These are phyloP conservation scores for Sinodicranocentrus sp. DNA, from an alignment of 2,888 invertebrate genomes.

Conservation along the genomic window DNA sequence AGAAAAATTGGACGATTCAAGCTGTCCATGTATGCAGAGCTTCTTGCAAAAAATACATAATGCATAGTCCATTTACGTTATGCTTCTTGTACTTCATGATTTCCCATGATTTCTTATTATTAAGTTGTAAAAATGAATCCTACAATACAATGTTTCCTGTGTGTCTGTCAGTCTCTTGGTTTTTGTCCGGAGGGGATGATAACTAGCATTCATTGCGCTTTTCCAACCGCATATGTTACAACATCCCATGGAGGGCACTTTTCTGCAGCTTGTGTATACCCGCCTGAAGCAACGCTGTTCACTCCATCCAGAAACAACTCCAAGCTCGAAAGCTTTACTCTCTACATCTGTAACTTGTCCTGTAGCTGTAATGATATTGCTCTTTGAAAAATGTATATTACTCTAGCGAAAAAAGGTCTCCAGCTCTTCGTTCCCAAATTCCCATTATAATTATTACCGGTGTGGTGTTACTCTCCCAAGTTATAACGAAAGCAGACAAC, in stretches of 20 bases:
- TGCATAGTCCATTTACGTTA: slow-evolving; percentile 50
- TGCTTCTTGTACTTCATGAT: background rate
- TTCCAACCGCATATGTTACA: too few relatives aligned
- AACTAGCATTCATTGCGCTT: too few relatives aligned
- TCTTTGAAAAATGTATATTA: slow-evolving; percentile 21
- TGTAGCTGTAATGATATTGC: background rate
- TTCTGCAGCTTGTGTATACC: too few relatives aligned
- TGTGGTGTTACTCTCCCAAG: background rate
- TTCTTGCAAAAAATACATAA: slow-evolving; percentile 21
- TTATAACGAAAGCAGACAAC: background rate
- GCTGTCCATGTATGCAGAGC: too few relatives aligned
- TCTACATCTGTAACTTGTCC: slow-evolving; percentile 4
- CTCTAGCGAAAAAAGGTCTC: background rate
- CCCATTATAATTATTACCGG: slow-evolving; percentile 10
- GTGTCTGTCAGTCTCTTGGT: too few relatives aligned
- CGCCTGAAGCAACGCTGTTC: too few relatives aligned
- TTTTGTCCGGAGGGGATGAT: too few relatives aligned
- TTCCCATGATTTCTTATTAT: slow-evolving; percentile 42
- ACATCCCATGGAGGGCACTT: too few relatives aligned
- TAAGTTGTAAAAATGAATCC: background rate
- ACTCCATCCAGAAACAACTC: too few relatives aligned
- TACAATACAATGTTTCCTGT: too few relatives aligned
- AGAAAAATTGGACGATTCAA: too few relatives aligned
- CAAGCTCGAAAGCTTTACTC: too few relatives aligned
- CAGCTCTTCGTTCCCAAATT: slow-evolving; percentile 16